Evolutionary conservation across 1,140 invertebrate species (phyloP).

Genomic region (Coboldia fuscipes): DNA sequence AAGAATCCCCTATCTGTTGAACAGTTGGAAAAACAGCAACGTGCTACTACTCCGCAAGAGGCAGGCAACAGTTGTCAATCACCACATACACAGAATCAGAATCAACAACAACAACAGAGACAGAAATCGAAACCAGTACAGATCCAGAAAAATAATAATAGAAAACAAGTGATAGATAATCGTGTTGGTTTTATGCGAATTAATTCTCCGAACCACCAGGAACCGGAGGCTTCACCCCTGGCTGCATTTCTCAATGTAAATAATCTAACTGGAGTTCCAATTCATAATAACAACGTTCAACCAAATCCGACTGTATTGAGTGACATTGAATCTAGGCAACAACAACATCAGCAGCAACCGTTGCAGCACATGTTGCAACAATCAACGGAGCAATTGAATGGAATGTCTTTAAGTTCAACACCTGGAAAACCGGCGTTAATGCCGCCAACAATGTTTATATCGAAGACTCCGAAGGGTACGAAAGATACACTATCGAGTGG

Average conservation of each 20-base stretch:
- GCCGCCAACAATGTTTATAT: slow-evolving; percentile 63
- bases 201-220: slow-evolving; percentile 20
- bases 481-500: too few relatives aligned
- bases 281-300: too few relatives aligned
- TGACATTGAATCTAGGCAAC: not conserved
- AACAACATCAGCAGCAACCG: slow-evolving; percentile 8
- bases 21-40: slow-evolving; percentile 72
- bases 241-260: slow-evolving; percentile 22
- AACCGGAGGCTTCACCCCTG: slow-evolving; percentile 19
- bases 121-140: slow-evolving; percentile 17
- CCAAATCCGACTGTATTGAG: not conserved
- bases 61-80: slow-evolving; percentile 20
- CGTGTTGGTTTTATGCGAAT: slow-evolving; percentile 26
- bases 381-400: not conserved
- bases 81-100: slow-evolving; percentile 16
- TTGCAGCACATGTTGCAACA: slow-evolving; percentile 2
- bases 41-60: slow-evolving; percentile 42
- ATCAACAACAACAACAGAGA: slow-evolving; percentile 6
- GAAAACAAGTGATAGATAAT: slow-evolving; percentile 23
- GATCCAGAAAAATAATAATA: slow-evolving; percentile 17
- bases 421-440: slow-evolving; percentile 43
- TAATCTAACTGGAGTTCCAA: not conserved
- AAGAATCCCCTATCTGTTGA: slow-evolving; percentile 65
- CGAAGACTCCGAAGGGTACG: slow-evolving; percentile 17
- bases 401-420: slow-evolving; percentile 9